Percentiles rank a stretch among this genome's conserved stretches.
phyloP scores from a whole-genome alignment of 30 jellyfish, hydroid and myxozoan species.

The Mastigias papua region DNA sequence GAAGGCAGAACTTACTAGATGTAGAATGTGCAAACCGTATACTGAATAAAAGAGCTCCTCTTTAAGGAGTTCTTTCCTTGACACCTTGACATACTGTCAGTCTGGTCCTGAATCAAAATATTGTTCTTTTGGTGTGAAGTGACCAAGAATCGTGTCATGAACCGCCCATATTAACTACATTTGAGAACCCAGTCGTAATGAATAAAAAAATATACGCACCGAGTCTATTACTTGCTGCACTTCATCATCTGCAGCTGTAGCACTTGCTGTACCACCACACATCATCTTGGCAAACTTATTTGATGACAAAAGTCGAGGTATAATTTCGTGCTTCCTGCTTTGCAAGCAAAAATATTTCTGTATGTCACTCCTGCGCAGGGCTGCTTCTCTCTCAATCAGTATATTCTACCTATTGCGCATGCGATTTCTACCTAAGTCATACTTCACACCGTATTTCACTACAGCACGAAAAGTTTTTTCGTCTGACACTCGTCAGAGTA shows the following conservation, averaged over 20 bases:
- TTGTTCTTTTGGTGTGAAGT: background rate
- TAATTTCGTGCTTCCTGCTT: background rate
- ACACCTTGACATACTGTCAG: background rate
- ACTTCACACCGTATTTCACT: too few relatives aligned
- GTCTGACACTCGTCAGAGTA: too few relatives aligned
- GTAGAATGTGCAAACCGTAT: too few relatives aligned
- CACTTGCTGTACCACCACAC: conserved; percentile 70
- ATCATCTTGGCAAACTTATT: conserved; percentile 10
- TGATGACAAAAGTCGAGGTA: too few relatives aligned
- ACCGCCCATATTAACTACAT: background rate
- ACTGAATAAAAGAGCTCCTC: background rate
- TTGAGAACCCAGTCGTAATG: background rate
- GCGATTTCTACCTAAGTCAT: too few relatives aligned
- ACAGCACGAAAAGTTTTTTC: too few relatives aligned
- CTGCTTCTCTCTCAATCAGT: too few relatives aligned
- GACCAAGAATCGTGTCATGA: background rate
- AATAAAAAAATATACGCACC: background rate
- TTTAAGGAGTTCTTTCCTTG: background rate
- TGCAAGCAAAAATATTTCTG: too few relatives aligned
- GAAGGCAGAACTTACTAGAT: too few relatives aligned
- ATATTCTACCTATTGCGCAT: too few relatives aligned
- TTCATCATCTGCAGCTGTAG: conserved; percentile 66
- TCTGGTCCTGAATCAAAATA: background rate
- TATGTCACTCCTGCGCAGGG: too few relatives aligned
- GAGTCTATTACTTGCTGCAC: conserved; percentile 50